These are phyloP conservation scores for Mythimna impura DNA, from an alignment of 2,888 invertebrate genomes.

Conservation along the genomic window DNA sequence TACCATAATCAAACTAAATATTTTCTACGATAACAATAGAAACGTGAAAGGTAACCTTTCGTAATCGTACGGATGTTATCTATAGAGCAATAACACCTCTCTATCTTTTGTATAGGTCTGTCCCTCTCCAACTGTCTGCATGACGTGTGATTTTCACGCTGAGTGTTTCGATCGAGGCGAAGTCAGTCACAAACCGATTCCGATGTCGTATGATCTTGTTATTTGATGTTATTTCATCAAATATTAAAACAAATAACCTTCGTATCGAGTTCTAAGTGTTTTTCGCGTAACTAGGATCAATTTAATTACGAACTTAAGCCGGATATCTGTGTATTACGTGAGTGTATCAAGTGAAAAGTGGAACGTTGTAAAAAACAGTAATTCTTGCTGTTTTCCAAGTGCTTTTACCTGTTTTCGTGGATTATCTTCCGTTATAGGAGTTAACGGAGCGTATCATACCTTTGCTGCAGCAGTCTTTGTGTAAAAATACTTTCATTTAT, in stretches of 20 bases:
- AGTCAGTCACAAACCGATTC: slow-evolving; percentile 86
- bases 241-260: slow-evolving; percentile 72
- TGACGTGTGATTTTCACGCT: slow-evolving; percentile 81
- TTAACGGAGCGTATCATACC: slow-evolving; percentile 78
- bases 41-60: slow-evolving; percentile 43
- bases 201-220: slow-evolving; percentile 78
- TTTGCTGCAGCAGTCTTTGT: slow-evolving; percentile 76
- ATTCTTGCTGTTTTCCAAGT: slow-evolving; percentile 74
- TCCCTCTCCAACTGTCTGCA: slow-evolving; percentile 78
- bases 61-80: slow-evolving; percentile 62
- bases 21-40: slow-evolving; percentile 30
- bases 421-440: slow-evolving; percentile 77
- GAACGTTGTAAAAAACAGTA: slow-evolving; percentile 68
- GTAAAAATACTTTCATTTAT: slow-evolving; percentile 61
- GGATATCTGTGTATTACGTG: slow-evolving; percentile 69
- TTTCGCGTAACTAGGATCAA: slow-evolving; percentile 56
- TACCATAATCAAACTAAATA: not conserved
- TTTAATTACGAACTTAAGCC: slow-evolving; percentile 59
- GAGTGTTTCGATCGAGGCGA: slow-evolving; percentile 73
- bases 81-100: slow-evolving; percentile 57
- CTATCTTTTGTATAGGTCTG: slow-evolving; percentile 67
- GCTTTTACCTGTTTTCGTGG: slow-evolving; percentile 80
- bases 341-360: slow-evolving; percentile 61
- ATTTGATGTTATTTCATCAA: slow-evolving; percentile 73
- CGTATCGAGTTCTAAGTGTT: slow-evolving; percentile 59